Base-by-base conservation (phyloP, 2,797 vertebrate species). In the Novumbra hubbsi region DNA sequence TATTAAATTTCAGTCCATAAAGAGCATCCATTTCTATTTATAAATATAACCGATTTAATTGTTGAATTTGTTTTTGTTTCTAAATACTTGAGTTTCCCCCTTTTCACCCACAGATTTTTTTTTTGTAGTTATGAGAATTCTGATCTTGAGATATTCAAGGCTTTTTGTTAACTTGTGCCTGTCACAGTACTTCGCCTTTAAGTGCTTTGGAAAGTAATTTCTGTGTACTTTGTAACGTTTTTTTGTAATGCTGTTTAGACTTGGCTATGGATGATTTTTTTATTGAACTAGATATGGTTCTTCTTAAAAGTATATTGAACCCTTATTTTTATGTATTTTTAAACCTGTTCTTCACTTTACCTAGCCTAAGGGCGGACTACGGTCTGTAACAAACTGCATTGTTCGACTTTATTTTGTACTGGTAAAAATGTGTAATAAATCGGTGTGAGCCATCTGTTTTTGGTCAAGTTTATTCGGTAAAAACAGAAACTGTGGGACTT, bases 331-430 rank as follows among this genome's bases (percentile, higher is more conserved):
- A 90, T 91, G 91, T 90, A 89, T 91, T 93, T 90, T 90, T 88
- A 91, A 91, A 87, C 76, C 87, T 88, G 88, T 89, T 93, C 87
- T 92, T 85, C 87, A 91, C 88, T 90, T 90, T 86, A 87, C 84
- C 81, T 87, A 89, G 91, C 85, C 84, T 72, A 67, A 88, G 87
- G 80, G 85, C 85, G 86, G 90, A 88, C 71, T 66, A 84, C 68
- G 66, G 88, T 92, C 90, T 89, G 90, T 90, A 91, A 92, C 88
- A 90, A 92, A 92, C 87, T 86, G 89, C 90, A 90, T 93, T 92
- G 91, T 89, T 92, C 80, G 85, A 85, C 84, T 93, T 92, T 93
- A 93, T 95, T 95, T 95, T 94, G 94, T 95, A 95, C 91, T 92
- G 88, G 91, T 92, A 86, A 92, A 89, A 90, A 92, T 79, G 91